A percentile compares a stretch with the other conserved stretches of the same genome.
Conservation (phyloP, 2,797 vertebrate species). For the Artibeus jamaicensis region DNA sequence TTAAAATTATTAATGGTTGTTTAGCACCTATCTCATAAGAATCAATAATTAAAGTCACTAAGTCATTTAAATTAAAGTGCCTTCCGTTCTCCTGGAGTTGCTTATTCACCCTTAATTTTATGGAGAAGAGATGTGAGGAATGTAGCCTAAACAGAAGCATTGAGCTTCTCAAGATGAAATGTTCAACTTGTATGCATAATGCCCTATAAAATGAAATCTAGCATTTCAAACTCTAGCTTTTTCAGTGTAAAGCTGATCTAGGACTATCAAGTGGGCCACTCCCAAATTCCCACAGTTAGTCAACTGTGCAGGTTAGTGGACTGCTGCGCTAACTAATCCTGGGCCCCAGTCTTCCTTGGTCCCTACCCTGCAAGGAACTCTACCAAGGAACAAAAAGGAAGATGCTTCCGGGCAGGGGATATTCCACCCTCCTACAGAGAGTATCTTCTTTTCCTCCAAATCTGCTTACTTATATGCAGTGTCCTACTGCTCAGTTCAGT, state of each 20-base stretch:
- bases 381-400: background rate
- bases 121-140: background rate
- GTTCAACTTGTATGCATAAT: background rate
- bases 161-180: background rate
- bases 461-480: background rate
- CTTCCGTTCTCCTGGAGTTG: background rate
- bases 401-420: accelerated
- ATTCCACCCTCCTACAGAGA: background rate
- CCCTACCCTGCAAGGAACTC: background rate
- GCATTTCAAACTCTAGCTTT: background rate
- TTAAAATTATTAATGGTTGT: background rate
- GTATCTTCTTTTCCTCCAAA: background rate
- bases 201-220: background rate
- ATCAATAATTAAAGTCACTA: background rate
- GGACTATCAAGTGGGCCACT: background rate
- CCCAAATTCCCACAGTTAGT: background rate
- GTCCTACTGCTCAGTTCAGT: background rate
- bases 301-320: background rate
- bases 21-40: background rate
- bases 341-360: background rate
- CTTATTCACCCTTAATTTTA: background rate
- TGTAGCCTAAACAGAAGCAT: background rate
- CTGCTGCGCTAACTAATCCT: background rate
- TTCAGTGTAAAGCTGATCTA: background rate
- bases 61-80: background rate